Percentiles rank a stretch among this genome's conserved stretches.
phyloP scores from a whole-genome alignment of 2,113 vertebrate species.

The Coregonus clupeaformis region DNA sequence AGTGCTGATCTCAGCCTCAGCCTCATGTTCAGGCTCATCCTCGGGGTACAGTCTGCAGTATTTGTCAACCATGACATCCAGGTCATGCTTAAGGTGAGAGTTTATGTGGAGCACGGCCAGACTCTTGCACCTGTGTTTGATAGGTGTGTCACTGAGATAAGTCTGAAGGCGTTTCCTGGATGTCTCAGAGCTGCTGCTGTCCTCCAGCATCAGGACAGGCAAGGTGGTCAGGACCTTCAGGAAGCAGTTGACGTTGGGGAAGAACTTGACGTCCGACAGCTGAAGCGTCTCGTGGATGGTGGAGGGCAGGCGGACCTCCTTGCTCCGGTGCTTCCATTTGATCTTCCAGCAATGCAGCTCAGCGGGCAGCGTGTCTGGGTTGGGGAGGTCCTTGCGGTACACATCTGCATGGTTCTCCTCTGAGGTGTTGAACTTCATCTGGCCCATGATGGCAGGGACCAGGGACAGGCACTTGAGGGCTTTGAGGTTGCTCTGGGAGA shows the following conservation, averaged over 20 bases:
- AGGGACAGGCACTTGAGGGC: conserved; percentile 88
- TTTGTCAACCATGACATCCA: conserved; percentile 93
- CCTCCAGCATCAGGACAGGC: conserved; percentile 83
- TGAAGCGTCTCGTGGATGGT: conserved; percentile 90
- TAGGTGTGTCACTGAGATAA: conserved; percentile 77
- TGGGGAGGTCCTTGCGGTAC: conserved; percentile 86
- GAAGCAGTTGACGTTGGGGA: conserved; percentile 87
- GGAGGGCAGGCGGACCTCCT: conserved; percentile 88
- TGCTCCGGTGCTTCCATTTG: conserved; percentile 93
- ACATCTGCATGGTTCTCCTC: conserved; percentile 87
- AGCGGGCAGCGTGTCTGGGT: conserved; percentile 85
- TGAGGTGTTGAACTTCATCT: conserved; percentile 88
- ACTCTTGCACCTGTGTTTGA: conserved; percentile 80
- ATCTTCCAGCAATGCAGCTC: conserved; percentile 96
- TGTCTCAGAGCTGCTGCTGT: conserved; percentile 64
- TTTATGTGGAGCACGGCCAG: conserved; percentile 86
- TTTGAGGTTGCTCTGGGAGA: conserved; percentile 87
- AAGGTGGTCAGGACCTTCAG: conserved; percentile 86
- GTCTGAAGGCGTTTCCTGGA: conserved; percentile 79
- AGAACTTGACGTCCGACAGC: conserved; percentile 88
- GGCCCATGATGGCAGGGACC: conserved; percentile 91
- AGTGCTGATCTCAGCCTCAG: neutral
- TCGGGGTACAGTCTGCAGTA: conserved; percentile 85
- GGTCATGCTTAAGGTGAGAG: conserved; percentile 85
- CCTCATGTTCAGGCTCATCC: conserved; percentile 66